Conservation (phyloP, 2,888 invertebrate species). For the Aromia moschata region DNA sequence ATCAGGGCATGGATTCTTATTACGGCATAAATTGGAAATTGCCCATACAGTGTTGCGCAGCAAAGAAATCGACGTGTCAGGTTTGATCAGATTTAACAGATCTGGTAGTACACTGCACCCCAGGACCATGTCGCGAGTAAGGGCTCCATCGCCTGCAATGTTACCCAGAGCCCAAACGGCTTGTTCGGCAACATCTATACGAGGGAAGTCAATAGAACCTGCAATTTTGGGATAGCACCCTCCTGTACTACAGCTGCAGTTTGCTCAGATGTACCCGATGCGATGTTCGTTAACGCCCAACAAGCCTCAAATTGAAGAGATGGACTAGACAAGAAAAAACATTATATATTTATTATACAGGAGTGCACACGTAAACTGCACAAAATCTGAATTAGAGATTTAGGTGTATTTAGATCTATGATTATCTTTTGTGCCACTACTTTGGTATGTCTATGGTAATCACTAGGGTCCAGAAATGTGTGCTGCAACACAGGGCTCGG, state of each 20-base stretch:
- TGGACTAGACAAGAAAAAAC: slow-evolving; percentile 65
- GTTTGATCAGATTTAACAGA: slow-evolving; percentile 73
- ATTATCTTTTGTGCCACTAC: too few relatives aligned
- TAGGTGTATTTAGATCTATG: too few relatives aligned
- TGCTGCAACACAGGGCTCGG: too few relatives aligned
- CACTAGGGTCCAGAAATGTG: too few relatives aligned
- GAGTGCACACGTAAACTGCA: too few relatives aligned
- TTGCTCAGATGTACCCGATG: slow-evolving; percentile 92
- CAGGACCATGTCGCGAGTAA: slow-evolving; percentile 84
- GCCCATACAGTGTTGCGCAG: slow-evolving; percentile 92
- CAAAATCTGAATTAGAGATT: too few relatives aligned
- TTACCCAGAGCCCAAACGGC: slow-evolving; percentile 99
- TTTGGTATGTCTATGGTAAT: too few relatives aligned
- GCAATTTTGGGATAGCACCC: slow-evolving; percentile 86
- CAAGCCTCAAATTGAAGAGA: slow-evolving; percentile 93
- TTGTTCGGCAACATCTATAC: slow-evolving; percentile 83
- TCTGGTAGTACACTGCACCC: slow-evolving; percentile 75
- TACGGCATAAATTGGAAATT: slow-evolving; percentile 92
- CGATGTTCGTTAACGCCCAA: slow-evolving; percentile 98
- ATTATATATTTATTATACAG: too few relatives aligned
- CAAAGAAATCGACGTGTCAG: slow-evolving; percentile 69
- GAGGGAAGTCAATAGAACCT: slow-evolving; percentile 75
- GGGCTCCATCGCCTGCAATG: slow-evolving; percentile 90
- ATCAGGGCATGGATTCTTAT: slow-evolving; percentile 90
- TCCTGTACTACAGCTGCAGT: slow-evolving; percentile 86